A percentile compares a stretch with the other conserved stretches of the same genome.
phyloP scores from a whole-genome alignment of 2,888 invertebrate species.

The Dexiosoma caninum region DNA sequence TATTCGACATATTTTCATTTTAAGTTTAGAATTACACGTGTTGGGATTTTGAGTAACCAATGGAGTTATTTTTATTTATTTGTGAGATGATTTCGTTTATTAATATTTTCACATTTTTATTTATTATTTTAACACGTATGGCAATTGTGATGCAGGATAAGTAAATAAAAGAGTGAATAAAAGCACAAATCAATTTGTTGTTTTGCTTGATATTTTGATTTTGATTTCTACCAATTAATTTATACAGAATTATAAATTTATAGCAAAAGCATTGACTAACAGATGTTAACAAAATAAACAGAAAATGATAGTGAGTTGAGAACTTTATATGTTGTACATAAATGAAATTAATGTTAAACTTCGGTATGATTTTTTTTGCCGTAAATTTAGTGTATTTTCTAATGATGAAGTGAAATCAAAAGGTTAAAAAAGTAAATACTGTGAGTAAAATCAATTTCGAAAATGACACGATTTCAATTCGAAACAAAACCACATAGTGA shows the following conservation, averaged over 20 bases:
- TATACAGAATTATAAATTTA: neutral
- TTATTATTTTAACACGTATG: slow-evolving; percentile 44
- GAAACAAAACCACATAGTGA: too few species aligned
- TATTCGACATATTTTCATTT: slow-evolving; percentile 20
- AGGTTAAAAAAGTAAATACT: too few species aligned
- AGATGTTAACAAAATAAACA: slow-evolving; percentile 4
- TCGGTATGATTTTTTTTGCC: too few species aligned
- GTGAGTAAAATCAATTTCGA: too few species aligned
- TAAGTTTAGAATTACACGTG: slow-evolving; percentile 2
- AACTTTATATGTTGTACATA: neutral
- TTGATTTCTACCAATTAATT: slow-evolving; percentile 38
- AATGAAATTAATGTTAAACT: too few species aligned
- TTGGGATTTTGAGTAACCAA: slow-evolving; percentile 56
- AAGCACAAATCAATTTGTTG: slow-evolving; percentile 58
- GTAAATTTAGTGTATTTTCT: too few species aligned
- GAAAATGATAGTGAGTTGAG: neutral
- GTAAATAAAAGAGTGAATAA: slow-evolving; percentile 60
- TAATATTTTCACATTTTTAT: slow-evolving; percentile 32
- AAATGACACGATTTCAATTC: too few species aligned
- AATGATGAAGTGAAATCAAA: too few species aligned
- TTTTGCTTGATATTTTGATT: slow-evolving; percentile 39
- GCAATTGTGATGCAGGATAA: slow-evolving; percentile 57
- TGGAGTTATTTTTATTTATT: slow-evolving; percentile 10
- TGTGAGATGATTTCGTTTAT: slow-evolving; percentile 52
- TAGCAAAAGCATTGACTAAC: slow-evolving; percentile 35